phyloP scores from a whole-genome alignment of 2,113 vertebrate genomes.

The Myodes glareolus region DNA sequence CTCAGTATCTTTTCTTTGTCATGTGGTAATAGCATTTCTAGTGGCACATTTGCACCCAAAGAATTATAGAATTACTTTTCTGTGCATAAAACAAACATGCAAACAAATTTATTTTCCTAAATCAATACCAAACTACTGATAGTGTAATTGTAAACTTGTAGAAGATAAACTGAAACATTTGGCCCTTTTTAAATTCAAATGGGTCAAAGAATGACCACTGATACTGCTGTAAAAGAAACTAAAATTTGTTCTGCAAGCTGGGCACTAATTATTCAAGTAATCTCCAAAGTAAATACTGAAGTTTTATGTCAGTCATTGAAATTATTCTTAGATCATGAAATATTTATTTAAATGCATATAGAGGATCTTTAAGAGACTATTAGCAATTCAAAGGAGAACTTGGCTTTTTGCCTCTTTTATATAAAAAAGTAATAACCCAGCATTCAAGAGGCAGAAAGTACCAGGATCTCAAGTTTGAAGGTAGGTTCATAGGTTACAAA shows the following conservation, averaged over 20 bases:
- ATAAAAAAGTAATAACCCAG: background rate
- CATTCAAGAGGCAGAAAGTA: background rate
- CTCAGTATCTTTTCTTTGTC: background rate
- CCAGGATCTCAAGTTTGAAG: background rate
- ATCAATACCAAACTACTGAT: constrained; percentile 14
- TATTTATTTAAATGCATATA: constrained; percentile 54
- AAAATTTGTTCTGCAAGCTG: constrained; percentile 52
- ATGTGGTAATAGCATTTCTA: background rate
- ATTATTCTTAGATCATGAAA: constrained; percentile 45
- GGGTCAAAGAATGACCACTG: constrained; percentile 45
- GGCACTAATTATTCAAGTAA: constrained; percentile 32
- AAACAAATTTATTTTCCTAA: background rate
- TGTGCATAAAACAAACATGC: constrained; percentile 4
- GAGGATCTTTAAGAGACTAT: constrained; percentile 25
- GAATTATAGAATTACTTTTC: constrained; percentile 43
- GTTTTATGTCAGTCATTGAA: constrained; percentile 37
- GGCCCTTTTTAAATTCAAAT: constrained; percentile 53
- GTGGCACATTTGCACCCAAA: background rate
- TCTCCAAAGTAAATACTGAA: constrained; percentile 58
- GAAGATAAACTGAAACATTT: constrained; percentile 24
- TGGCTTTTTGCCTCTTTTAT: constrained; percentile 20
- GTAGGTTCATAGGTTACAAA: background rate
- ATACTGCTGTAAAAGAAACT: constrained; percentile 40
- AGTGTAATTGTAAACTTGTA: constrained; percentile 47
- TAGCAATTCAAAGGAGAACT: constrained; percentile 25